These are phyloP conservation scores for Drosophila neocordata DNA, from an alignment of 1,140 invertebrate species.

Conservation along the genomic window DNA sequence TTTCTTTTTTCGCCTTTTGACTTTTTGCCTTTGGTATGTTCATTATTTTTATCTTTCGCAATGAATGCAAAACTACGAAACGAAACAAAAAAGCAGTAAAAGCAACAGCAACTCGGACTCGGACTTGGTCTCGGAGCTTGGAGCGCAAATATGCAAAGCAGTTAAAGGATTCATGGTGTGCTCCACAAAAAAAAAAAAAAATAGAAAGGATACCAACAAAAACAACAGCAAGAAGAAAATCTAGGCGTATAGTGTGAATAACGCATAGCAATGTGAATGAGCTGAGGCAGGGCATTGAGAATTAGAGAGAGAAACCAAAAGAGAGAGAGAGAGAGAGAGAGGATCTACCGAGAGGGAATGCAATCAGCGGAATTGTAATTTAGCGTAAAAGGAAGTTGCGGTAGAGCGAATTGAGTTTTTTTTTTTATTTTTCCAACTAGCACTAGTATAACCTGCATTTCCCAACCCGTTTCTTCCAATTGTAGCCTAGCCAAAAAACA, in stretches of 20 bases:
- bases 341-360: conserved; percentile 41
- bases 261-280: conserved; percentile 79
- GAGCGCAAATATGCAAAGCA: conserved; percentile 77
- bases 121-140: conserved; percentile 4
- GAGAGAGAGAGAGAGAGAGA: conserved; percentile 2
- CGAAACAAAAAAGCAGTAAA: conserved; percentile 67
- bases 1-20: conserved; percentile 54
- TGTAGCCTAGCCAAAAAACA: conserved; percentile 21
- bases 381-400: conserved; percentile 69
- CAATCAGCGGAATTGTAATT: conserved; percentile 81
- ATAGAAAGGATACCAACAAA: not conserved
- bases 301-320: not conserved
- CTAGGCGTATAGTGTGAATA: conserved; percentile 80
- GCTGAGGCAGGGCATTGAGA: conserved; percentile 59
- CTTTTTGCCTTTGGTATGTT: conserved; percentile 78
- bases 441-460: no score
- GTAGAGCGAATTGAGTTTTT: conserved; percentile 65
- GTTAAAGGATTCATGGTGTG: conserved; percentile 77
- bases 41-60: conserved; percentile 80
- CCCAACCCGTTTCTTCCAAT: not conserved
- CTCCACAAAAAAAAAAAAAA: conserved; percentile 9
- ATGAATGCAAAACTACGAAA: conserved; percentile 77
- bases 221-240: conserved; percentile 38
- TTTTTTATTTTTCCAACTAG: not conserved
- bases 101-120: conserved; percentile 21